Evolutionary conservation across 2,113 vertebrate species (phyloP), one percentile per base, ranked within the genome.

Genomic region (Heterocephalus glaber): DNA sequence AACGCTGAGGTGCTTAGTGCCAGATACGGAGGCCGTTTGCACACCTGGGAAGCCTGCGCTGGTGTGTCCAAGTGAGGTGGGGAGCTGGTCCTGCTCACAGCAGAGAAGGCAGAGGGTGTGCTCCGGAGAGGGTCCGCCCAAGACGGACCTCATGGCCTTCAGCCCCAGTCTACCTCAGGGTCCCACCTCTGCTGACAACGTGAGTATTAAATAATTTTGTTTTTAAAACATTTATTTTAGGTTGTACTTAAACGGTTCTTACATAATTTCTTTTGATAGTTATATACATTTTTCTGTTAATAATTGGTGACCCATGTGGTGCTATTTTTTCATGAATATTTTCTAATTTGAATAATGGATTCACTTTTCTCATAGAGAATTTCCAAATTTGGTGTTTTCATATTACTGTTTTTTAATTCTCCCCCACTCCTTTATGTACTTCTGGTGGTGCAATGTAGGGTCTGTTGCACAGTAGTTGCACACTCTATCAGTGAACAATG

Each of bases 201-300:
- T 96, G 61, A 94, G 95, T 96, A 44, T 28, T 61, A 76, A 72
- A 61, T 81, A 74, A 33, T 76, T 70, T 90, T 86, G 19, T 81
- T 56, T 65, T 47, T 92, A 17, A 82, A 30, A 38, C 22, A 19
- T 38, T 38, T n/a, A 19, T 74, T 38, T 66, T 63, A 60, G 33
- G 7, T 33, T 2, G 35, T 49, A 52, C 3, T 52, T 33, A 33
- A 49, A 10, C 17, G 16, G 44, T 52, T 52, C 5, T 47, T 12
- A 47, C 5, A 3, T 41, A 77, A 77, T 8, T 77, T 79, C 14
- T 79, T 79, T 86, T 81, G 9, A 26, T 65, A 35, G 16, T 1
- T 82, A 41, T 24, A 5, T 74, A 76, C 26, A 58, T 30, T 44
- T 44, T 61, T 47, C 30, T 66, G 52, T 28, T 47, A 4, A n/a